Base-by-base conservation (phyloP, 2,888 invertebrate species). In the Gisinianus flammeolus region DNA sequence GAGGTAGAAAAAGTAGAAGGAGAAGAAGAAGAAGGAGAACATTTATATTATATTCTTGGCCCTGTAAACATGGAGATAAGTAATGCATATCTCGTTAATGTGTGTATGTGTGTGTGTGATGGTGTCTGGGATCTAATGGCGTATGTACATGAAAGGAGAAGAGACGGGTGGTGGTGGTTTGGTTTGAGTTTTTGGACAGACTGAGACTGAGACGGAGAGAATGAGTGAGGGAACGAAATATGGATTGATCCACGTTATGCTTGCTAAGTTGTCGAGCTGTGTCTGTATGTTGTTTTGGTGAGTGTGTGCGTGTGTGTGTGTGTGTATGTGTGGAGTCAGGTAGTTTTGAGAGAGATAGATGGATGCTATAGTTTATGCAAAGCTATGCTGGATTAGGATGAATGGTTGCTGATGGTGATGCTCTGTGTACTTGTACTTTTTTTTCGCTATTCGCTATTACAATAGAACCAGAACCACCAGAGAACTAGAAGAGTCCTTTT, bases 191-290 rank as follows among this genome's bases (percentile, higher is more conserved):
- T 70, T 70, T 70, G 54, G 58, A 72, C 31, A 72, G 22, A 72
- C 16, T 28, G 66, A 3, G 30, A 26, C 28, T 12, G 30, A 2
- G 30, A 66, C 19, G 12, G 19, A 33, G 67, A 16, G 67, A 67
- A 24, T 22, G 24, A 62, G 67, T 26, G 64, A 74, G 73, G 44
- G n/a, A 74, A 44, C 44, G 73, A 74, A 74, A 74, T 74, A 74
- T 74, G 73, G 73, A 74, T 74, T 74, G 73, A 74, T 74, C 73
- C 73, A 64, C 73, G 22, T 74, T 74, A 74, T 74, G 73, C 73
- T 74, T 66, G 44, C 73, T 66, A 74, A 62, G 58, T 58, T 72
- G 72, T 33, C 31, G 33, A 58, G 72, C 72, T 33, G 12, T 56
- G 12, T 31, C 35, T 52, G 12, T 30, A 16, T 71, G 33, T 67